phyloP scores from a whole-genome alignment of 2,888 invertebrate genomes.

The Leucoma salicis region DNA sequence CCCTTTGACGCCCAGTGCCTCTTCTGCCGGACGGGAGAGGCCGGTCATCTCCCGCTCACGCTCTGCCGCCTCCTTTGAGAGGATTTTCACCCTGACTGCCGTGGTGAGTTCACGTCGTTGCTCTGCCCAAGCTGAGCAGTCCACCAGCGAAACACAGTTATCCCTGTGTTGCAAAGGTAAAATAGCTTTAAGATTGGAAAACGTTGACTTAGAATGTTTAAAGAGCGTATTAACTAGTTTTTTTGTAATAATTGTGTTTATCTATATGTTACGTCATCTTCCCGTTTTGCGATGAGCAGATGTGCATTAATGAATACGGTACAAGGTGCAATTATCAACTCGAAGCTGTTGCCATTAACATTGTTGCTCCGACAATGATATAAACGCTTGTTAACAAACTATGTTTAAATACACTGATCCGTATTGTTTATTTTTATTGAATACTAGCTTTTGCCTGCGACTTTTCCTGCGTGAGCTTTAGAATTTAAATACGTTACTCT shows the following conservation, averaged over 20 bases:
- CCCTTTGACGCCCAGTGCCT: too few relatives aligned
- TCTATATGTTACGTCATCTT: conserved; percentile 6
- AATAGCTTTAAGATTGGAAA: background rate
- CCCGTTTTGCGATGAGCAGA: conserved; percentile 6
- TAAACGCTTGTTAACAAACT: background rate
- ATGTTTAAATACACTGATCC: background rate
- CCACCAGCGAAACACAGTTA: too few relatives aligned
- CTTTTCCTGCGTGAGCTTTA: too few relatives aligned
- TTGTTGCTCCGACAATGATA: conserved; percentile 5
- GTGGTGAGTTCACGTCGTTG: too few relatives aligned
- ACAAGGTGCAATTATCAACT: conserved; percentile 7
- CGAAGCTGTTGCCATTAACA: conserved; percentile 1
- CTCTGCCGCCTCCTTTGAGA: too few relatives aligned
- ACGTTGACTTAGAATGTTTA: background rate
- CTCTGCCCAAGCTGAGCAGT: too few relatives aligned
- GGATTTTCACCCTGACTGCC: too few relatives aligned
- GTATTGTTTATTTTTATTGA: background rate
- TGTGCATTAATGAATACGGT: conserved; percentile 6
- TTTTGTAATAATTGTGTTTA: conserved; percentile 3
- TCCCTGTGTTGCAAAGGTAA: too few relatives aligned
- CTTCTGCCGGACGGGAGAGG: too few relatives aligned
- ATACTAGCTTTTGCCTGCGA: too few relatives aligned
- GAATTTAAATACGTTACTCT: too few relatives aligned
- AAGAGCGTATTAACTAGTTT: conserved; percentile 1
- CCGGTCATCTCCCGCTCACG: too few relatives aligned